A percentile compares a stretch with the other conserved stretches of the same genome.
Conservation (phyloP, 2,888 invertebrate genomes). For the Phengaris alcon region DNA sequence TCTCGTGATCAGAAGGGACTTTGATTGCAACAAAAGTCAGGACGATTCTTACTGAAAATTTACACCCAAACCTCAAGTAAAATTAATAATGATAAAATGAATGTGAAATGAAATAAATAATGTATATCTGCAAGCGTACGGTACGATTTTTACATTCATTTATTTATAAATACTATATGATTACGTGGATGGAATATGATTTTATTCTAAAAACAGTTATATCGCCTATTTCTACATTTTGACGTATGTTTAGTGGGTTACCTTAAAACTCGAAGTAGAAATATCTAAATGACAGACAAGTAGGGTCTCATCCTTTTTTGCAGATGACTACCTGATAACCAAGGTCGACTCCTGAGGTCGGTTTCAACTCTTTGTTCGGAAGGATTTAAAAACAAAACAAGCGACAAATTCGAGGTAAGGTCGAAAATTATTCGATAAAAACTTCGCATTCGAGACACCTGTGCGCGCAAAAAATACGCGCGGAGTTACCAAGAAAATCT, state of each 20-base stretch:
- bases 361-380: constrained; percentile 41
- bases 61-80: no score
- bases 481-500: background rate
- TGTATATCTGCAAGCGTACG: no score
- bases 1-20: background rate
- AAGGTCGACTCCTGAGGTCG: constrained; percentile 40
- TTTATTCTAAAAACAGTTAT: no score
- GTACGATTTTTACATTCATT: no score
- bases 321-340: constrained; percentile 33
- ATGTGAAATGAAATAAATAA: no score
- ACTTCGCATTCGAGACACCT: constrained; percentile 60
- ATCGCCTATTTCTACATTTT: background rate
- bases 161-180: no score
- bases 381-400: constrained; percentile 58
- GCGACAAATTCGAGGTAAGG: constrained; percentile 53
- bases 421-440: constrained; percentile 57
- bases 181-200: no score
- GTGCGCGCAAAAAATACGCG: constrained; percentile 60
- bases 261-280: background rate
- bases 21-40: background rate
- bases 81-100: no score
- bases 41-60: no score
- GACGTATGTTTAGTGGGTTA: background rate
- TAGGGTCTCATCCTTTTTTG: background rate
- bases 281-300: background rate